Evolutionary conservation across 1,140 invertebrate species (phyloP).

Genomic region (Metopolophium dirhodum): DNA sequence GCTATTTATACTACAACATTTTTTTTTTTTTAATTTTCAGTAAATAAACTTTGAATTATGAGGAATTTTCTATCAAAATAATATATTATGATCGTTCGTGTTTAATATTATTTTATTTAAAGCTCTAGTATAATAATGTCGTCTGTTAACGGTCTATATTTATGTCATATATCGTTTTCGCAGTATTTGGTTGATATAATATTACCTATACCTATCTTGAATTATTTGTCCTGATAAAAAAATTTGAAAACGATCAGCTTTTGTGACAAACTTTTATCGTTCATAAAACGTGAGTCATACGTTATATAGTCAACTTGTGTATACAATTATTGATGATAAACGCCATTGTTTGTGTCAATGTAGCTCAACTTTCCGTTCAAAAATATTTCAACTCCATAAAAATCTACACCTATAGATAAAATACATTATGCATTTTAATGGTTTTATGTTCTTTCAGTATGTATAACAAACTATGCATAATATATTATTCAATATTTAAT

Average conservation of each 20-base stretch:
- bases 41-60: too few relatives aligned
- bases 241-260: background rate
- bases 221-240: background rate
- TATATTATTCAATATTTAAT: background rate
- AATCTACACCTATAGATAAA: background rate
- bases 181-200: background rate
- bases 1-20: background rate
- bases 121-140: background rate
- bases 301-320: background rate
- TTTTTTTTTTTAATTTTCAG: background rate
- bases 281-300: background rate
- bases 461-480: background rate
- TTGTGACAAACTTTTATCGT: background rate
- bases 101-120: background rate
- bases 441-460: background rate
- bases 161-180: background rate
- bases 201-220: background rate
- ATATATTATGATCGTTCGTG: background rate
- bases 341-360: background rate
- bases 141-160: background rate
- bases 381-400: background rate
- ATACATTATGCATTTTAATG: slow-evolving; percentile 1
- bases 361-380: background rate
- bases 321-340: background rate
- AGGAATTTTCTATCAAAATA: too few relatives aligned